Percentiles rank a stretch among this genome's conserved stretches.
These are phyloP conservation scores for Hyperoplus lanceolatus DNA, from an alignment of 2,797 vertebrate genomes.

Conservation along the genomic window DNA sequence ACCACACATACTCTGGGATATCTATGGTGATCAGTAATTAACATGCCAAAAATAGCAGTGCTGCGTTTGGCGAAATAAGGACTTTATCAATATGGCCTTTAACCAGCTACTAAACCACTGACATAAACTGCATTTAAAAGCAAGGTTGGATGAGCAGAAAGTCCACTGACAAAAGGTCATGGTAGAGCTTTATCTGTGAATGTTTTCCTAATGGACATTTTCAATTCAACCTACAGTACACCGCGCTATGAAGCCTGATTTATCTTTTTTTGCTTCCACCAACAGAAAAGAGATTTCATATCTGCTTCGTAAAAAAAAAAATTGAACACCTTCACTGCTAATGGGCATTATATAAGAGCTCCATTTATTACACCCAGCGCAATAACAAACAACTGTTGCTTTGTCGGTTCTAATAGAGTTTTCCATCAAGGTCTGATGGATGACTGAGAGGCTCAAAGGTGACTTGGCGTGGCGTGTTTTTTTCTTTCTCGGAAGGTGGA, in stretches of 20 bases:
- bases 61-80: background rate
- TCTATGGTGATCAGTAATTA: background rate
- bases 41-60: background rate
- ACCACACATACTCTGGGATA: background rate
- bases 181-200: slow-evolving; percentile 2
- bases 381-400: slow-evolving; percentile 32
- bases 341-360: slow-evolving; percentile 42
- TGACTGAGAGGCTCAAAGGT: slow-evolving; percentile 22
- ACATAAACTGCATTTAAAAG: slow-evolving; percentile 9
- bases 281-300: slow-evolving; percentile 14
- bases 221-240: background rate
- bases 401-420: slow-evolving; percentile 47
- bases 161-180: slow-evolving; percentile 10
- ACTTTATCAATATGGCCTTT: background rate
- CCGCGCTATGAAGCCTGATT: background rate
- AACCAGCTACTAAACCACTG: slow-evolving; percentile 18
- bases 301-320: slow-evolving; percentile 33
- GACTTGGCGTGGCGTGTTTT: slow-evolving; percentile 1
- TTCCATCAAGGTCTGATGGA: slow-evolving; percentile 43
- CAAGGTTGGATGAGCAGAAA: background rate
- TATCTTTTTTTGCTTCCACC: slow-evolving; percentile 6
- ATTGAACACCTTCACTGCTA: slow-evolving; percentile 22
- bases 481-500: background rate
- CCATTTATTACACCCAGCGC: slow-evolving; percentile 23
- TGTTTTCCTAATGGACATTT: slow-evolving; percentile 10